Evolutionary conservation across 2,797 vertebrate species (phyloP).

Genomic region (Gymnodraco acuticeps): DNA sequence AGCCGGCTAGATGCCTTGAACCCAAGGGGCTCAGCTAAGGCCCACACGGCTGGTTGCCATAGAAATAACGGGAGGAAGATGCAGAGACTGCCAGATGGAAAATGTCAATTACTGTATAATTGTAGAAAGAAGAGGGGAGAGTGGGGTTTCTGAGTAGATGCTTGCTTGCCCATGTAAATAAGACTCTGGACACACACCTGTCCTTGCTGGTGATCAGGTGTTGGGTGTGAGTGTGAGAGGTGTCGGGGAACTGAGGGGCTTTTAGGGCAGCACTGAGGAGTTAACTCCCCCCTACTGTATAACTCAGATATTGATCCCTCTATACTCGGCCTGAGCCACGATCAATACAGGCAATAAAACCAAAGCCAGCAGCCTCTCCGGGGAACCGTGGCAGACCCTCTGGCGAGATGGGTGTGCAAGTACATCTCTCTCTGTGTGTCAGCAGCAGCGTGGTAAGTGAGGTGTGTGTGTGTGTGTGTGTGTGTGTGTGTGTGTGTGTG

Average conservation of each 20-base stretch:
- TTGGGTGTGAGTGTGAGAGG: constrained; percentile 28
- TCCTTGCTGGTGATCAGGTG: constrained; percentile 37
- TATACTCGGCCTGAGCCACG: constrained; percentile 46
- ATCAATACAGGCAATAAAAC: constrained; percentile 84
- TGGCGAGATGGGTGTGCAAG: constrained; percentile 26
- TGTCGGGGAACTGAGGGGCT: constrained; percentile 23
- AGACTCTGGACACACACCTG: background rate
- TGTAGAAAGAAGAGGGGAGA: constrained; percentile 65
- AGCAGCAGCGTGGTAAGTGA: constrained; percentile 2
- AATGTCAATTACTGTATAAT: constrained; percentile 88
- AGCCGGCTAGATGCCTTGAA: constrained; percentile 66
- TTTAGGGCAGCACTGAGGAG: constrained; percentile 43
- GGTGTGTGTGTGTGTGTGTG: background rate
- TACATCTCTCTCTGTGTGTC: constrained; percentile 2
- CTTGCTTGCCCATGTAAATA: constrained; percentile 32
- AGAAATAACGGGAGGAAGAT: constrained; percentile 86
- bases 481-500: constrained; percentile 1
- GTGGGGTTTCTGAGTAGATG: constrained; percentile 27
- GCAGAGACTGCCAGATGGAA: constrained; percentile 88
- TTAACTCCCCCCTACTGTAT: constrained; percentile 49
- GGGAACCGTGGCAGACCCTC: constrained; percentile 54
- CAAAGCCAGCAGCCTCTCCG: constrained; percentile 55
- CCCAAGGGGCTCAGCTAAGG: constrained; percentile 83
- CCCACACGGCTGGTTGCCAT: constrained; percentile 86
- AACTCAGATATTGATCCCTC: constrained; percentile 73